Conservation (phyloP, 1,140 invertebrate species). For the Augochlora pura region DNA sequence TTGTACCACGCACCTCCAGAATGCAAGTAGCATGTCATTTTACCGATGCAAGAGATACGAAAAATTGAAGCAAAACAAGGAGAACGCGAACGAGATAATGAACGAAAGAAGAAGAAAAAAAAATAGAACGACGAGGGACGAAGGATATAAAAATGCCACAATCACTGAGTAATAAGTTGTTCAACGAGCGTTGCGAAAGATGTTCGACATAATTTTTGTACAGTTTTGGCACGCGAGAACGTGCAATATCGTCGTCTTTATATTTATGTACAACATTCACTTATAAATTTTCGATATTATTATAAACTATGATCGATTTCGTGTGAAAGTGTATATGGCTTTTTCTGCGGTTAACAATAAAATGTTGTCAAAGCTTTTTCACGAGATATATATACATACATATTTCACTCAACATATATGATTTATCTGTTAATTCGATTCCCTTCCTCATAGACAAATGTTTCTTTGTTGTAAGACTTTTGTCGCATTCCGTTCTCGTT, state of each 20-base stretch:
- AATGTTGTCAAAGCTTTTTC: conserved; percentile 81
- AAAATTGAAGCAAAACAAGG: neutral
- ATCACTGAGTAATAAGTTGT: conserved; percentile 73
- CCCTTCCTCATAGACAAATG: neutral
- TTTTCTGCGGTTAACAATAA: conserved; percentile 80
- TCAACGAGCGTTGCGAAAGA: conserved; percentile 71
- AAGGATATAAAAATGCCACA: conserved; percentile 60
- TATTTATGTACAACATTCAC: conserved; percentile 79
- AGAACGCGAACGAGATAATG: neutral
- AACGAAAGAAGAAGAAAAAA: neutral
- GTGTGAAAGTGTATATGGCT: conserved; percentile 80
- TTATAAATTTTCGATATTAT: conserved; percentile 77
- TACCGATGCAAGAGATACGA: conserved; percentile 34
- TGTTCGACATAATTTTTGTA: conserved; percentile 78
- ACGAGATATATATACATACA: conserved; percentile 62
- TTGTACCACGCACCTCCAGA: conserved; percentile 68
- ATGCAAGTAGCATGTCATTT: conserved; percentile 65
- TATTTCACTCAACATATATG: conserved; percentile 39
- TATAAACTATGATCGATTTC: conserved; percentile 77
- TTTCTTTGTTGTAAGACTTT: too few relatives aligned
- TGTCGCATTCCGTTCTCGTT: too few relatives aligned
- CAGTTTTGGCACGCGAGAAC: conserved; percentile 75
- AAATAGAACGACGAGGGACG: neutral
- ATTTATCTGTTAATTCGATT: conserved; percentile 28
- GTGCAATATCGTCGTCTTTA: conserved; percentile 76